phyloP scores from a whole-genome alignment of 2,888 invertebrate genomes.

The Sphaerophoria taeniata region DNA sequence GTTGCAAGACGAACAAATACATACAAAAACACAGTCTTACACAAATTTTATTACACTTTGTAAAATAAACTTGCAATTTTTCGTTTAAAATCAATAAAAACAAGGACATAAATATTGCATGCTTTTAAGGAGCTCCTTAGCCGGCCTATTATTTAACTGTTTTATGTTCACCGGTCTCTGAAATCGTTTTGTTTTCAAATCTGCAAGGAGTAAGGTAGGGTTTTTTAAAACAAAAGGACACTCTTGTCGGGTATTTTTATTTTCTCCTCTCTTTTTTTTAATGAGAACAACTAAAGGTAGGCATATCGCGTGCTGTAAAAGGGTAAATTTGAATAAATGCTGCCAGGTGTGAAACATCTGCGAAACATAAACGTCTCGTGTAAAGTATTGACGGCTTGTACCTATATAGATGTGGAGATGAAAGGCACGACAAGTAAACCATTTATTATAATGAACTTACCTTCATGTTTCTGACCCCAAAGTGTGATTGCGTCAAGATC shows the following conservation, averaged over 20 bases:
- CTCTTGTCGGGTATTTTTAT: slow-evolving; percentile 28
- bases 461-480: slow-evolving; percentile 53
- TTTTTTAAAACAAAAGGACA: slow-evolving; percentile 60
- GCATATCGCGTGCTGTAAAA: slow-evolving; percentile 19
- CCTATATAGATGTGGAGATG: neutral
- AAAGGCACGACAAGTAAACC: neutral
- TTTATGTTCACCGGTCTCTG: slow-evolving; percentile 10
- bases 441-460: slow-evolving; percentile 6
- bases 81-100: slow-evolving; percentile 52
- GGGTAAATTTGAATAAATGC: slow-evolving; percentile 71
- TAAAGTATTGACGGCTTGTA: neutral
- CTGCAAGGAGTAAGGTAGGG: slow-evolving; percentile 28
- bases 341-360: slow-evolving; percentile 73
- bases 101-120: slow-evolving; percentile 62
- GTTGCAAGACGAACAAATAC: too few species aligned
- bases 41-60: neutral
- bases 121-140: slow-evolving; percentile 57
- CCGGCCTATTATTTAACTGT: slow-evolving; percentile 21
- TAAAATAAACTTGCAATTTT: slow-evolving; percentile 30
- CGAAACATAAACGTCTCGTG: slow-evolving; percentile 46
- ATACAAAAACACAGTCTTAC: too few species aligned
- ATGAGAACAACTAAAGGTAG: slow-evolving; percentile 4
- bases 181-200: slow-evolving; percentile 17
- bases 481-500: slow-evolving; percentile 63
- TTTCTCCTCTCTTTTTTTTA: slow-evolving; percentile 14